A percentile compares a stretch with the other conserved stretches of the same genome.
phyloP scores from a whole-genome alignment of 30 jellyfish, hydroid and myxozoan genomes.

The Cassiopea andromeda region DNA sequence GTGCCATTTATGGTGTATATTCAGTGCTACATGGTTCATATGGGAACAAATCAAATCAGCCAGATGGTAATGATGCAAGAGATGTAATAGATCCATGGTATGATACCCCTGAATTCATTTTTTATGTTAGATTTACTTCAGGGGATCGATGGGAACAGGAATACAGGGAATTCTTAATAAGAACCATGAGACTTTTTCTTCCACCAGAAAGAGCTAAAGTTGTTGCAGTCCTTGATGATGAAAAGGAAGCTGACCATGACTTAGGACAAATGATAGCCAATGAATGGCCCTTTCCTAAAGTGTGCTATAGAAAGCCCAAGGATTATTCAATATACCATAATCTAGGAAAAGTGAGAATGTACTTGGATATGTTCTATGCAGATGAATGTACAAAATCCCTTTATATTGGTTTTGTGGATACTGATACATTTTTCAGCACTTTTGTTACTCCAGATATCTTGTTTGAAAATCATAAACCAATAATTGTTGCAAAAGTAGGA shows the following conservation, averaged over 20 bases:
- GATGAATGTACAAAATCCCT: slow-evolving; percentile 62
- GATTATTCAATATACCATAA: slow-evolving; percentile 30
- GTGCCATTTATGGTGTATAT: neutral
- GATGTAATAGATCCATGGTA: slow-evolving; percentile 22
- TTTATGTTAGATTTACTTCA: slow-evolving; percentile 62
- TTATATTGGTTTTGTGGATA: slow-evolving; percentile 78
- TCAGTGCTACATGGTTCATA: neutral
- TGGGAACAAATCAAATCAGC: neutral
- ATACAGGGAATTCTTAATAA: slow-evolving; percentile 11
- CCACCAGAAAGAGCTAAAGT: slow-evolving; percentile 63
- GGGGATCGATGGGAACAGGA: slow-evolving; percentile 47
- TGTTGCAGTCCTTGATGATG: slow-evolving; percentile 60
- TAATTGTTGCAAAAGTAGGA: slow-evolving; percentile 54
- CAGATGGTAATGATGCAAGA: neutral
- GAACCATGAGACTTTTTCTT: slow-evolving; percentile 55
- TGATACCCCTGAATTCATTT: slow-evolving; percentile 39
- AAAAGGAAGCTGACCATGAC: slow-evolving; percentile 57
- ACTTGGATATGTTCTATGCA: slow-evolving; percentile 64
- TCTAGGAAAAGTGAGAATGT: slow-evolving; percentile 65
- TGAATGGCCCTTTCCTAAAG: slow-evolving; percentile 68
- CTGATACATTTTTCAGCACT: slow-evolving; percentile 69
- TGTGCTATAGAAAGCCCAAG: slow-evolving; percentile 57
- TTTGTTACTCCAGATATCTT: slow-evolving; percentile 59
- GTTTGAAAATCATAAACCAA: slow-evolving; percentile 61
- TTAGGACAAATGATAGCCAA: slow-evolving; percentile 31